Evolutionary conservation across 2,113 vertebrate species (phyloP), one percentile per base, ranked within the genome.

Genomic region (Chitala chitala): DNA sequence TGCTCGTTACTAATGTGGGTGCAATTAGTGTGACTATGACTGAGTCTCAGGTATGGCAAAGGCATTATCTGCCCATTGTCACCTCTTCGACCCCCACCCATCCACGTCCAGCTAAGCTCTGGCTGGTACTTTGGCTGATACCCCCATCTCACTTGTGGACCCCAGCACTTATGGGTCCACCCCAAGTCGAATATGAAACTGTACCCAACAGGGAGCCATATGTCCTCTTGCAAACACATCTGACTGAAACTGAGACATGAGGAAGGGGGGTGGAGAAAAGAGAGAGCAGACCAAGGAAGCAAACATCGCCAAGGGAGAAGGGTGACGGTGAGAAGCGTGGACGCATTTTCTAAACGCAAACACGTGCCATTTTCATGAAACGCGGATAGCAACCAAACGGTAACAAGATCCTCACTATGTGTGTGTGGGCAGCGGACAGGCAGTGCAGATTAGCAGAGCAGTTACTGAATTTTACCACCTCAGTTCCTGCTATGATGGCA

Each of bases 181-280:
- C 20, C 22, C 3, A 20, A 40, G n/a, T 22, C 13, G 9, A 44
- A 73, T 65, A 53, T 24, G 59, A 74, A 74, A 64, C 48, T 61
- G 3, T 33, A 73, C 38, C 59, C 59, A 63, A 5, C 31, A 51
- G 20, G 8, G 31, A n/a, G 4, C 72, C 72, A 64, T 64, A 74
- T 64, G 59, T 59, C 56, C 48, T 24, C 40, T n/a, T 72, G 54
- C 36, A 61, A 50, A 61, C 40, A 24, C 33, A 73, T 61, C 56
- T 48, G 38, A 22, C 44, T 36, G 42, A 38, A 36, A 64, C 42
- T 10, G 42, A 58, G 31, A 24, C 44, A 65, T 8, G 44, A 38
- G 38, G 42, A 22, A 50, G 26, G 31, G 17, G 17, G 50, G 38
- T 0, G 38, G 6, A 20, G 40, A 9, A 44, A 17, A 40, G 40